These are phyloP conservation scores for Miniopterus natalensis DNA, from an alignment of 2,113 vertebrate genomes.

Conservation along the genomic window DNA sequence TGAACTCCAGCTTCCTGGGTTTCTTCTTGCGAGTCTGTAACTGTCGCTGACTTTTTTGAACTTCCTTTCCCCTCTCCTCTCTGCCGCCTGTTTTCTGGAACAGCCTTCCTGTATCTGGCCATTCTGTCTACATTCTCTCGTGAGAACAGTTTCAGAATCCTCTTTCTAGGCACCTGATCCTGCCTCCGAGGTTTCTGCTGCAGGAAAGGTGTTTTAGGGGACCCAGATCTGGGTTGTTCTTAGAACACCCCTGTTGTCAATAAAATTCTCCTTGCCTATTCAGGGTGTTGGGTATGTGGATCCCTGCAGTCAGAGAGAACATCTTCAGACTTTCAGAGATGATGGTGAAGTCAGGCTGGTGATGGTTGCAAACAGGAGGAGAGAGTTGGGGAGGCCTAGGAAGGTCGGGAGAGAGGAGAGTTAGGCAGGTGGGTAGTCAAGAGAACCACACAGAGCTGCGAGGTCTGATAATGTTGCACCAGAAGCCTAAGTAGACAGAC, in stretches of 20 bases:
- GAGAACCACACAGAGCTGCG: background rate
- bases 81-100: background rate
- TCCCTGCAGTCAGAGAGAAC: background rate
- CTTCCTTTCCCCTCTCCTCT: background rate
- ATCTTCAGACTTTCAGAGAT: background rate
- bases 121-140: background rate
- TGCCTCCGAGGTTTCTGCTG: background rate
- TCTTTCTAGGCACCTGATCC: background rate
- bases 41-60: background rate
- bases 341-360: background rate
- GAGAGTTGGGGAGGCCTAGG: background rate
- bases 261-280: background rate
- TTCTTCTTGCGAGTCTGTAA: background rate
- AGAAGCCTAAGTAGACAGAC: background rate
- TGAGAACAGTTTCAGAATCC: background rate
- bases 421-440: background rate
- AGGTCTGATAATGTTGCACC: fast-evolving
- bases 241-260: background rate
- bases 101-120: background rate
- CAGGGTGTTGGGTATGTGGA: background rate
- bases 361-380: background rate
- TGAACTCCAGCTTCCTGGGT: background rate
- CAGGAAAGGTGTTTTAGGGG: background rate
- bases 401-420: background rate
- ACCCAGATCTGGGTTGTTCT: background rate